Evolutionary conservation across 2,113 vertebrate species (phyloP), one percentile per base, ranked within the genome.

Genomic region (Morone saxatilis): DNA sequence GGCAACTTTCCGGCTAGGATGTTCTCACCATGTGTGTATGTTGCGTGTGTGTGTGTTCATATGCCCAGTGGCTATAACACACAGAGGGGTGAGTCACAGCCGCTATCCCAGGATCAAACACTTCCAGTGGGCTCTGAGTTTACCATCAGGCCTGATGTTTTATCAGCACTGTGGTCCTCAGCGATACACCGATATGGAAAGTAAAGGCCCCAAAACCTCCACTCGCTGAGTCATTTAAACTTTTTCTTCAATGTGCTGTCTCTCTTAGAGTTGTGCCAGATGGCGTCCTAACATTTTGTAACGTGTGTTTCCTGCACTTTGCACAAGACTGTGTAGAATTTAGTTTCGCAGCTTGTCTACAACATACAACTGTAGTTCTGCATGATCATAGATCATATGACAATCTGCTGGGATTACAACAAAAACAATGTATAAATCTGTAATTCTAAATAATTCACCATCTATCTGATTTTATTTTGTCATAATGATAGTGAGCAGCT

Each of bases 61-160:
- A 19, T 54, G 83, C 60, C 74, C 78, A 74, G 48, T 81, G 80
- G 77, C 68, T 81, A 62, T 84, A 80, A 86, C 70, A 67, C 85
- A 84, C 71, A 74, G 59, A 63, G 14, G 80, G 71, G 50, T 91
- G 90, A 93, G 85, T 93, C 91, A 91, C 82, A 84, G 71, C 66
- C 17, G n/a, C 82, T 76, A 75, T 71, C 71, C 83, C 19, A 81
- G 81, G 89, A 94, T 94, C 92, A 95, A 92, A 94, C 84, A 56
- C 69, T 83, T 84, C 12, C 60, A 86, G 77, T 81, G 53, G 73
- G 76, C 71, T 80, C 83, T 88, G 87, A 65, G 40, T 90, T 91
- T 81, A 80, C 73, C 81, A 86, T 88, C 81, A 74, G 67, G 75
- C 81, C 81, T 75, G 75, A 71, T 80, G 79, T 73, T 90, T 92